A percentile compares a stretch with the other conserved stretches of the same genome.
Evolutionary conservation across 64 coral and sea anemone species (phyloP).

Genomic region (Platygyra sinensis): DNA sequence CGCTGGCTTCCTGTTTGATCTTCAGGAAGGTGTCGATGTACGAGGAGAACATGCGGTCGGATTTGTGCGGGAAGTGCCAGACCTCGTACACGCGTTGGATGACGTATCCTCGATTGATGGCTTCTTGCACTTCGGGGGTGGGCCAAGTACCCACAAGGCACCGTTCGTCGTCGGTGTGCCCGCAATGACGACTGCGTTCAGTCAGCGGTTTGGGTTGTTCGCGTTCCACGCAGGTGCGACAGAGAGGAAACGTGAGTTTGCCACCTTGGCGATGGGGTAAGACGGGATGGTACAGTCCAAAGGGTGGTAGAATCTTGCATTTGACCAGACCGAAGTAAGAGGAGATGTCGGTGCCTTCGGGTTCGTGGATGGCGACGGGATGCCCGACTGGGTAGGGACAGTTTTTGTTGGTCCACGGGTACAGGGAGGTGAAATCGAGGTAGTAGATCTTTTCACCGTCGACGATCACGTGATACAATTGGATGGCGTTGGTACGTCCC

Average conservation of each 20-base stretch:
- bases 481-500: not conserved
- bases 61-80: too few relatives aligned
- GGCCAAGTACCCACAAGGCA: not conserved
- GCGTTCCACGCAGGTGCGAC: not conserved
- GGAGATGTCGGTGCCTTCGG: not conserved
- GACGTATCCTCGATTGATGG: too few relatives aligned
- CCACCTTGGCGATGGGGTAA: not conserved
- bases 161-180: not conserved
- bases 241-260: slow-evolving; percentile 38
- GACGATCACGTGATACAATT: not conserved
- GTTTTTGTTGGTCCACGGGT: not conserved
- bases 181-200: not conserved
- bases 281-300: slow-evolving; percentile 32
- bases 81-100: too few relatives aligned
- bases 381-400: not conserved
- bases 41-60: too few relatives aligned
- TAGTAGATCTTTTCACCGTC: not conserved
- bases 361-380: not conserved
- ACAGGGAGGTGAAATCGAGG: not conserved
- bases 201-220: not conserved
- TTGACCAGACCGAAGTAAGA: slow-evolving; percentile 23
- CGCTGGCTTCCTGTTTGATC: too few relatives aligned
- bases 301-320: slow-evolving; percentile 1
- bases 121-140: too few relatives aligned
- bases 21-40: too few relatives aligned